Conservation (phyloP, 2,797 vertebrate species). For the Eulemur rubriventer region DNA sequence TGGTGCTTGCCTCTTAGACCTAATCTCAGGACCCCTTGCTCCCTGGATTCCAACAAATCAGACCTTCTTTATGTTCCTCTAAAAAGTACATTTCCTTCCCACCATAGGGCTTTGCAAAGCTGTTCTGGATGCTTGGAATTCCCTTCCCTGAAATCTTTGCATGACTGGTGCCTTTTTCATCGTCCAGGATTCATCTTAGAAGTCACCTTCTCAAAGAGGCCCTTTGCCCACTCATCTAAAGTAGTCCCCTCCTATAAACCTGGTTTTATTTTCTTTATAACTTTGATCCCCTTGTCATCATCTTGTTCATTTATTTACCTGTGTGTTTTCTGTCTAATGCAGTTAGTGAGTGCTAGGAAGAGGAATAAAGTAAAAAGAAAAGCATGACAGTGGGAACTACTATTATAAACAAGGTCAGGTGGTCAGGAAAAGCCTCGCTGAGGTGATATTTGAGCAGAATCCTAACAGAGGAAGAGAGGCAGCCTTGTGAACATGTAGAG, state of each 20-base stretch:
- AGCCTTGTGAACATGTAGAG: not conserved
- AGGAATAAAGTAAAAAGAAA: conserved; percentile 12
- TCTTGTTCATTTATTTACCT: not conserved
- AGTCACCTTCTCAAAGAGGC: not conserved
- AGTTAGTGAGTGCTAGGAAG: not conserved
- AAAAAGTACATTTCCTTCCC: not conserved
- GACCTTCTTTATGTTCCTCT: not conserved
- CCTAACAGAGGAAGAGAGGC: not conserved
- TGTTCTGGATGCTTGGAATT: not conserved
- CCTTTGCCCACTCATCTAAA: not conserved
- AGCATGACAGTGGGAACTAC: not conserved
- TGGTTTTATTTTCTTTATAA: not conserved
- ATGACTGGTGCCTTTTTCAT: not conserved
- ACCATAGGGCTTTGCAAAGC: not conserved
- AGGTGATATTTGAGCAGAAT: not conserved
- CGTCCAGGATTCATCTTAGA: not conserved
- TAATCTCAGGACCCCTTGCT: not conserved
- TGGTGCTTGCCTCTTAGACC: not conserved
- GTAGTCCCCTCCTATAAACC: not conserved
- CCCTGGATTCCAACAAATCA: not conserved
- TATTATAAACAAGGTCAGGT: not conserved
- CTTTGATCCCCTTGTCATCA: not conserved
- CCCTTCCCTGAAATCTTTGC: not conserved
- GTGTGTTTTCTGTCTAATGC: not conserved
- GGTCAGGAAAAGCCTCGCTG: not conserved